A percentile compares a stretch with the other conserved stretches of the same genome.
Conservation (phyloP, 2,888 invertebrate species). For the Bombyx huttoni region DNA sequence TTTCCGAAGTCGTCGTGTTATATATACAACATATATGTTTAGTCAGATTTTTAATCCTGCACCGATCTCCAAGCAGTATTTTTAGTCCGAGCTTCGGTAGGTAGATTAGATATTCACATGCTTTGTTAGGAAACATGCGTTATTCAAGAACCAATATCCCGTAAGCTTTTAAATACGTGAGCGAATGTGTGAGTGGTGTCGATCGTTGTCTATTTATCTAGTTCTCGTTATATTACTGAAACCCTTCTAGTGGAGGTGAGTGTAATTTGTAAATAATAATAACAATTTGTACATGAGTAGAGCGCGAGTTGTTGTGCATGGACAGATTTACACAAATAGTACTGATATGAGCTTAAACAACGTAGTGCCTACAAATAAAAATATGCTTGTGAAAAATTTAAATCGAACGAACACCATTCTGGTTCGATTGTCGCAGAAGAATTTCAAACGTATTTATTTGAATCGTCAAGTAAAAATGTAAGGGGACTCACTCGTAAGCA, state of each 20-base stretch:
- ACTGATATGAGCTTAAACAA: slow-evolving; percentile 78
- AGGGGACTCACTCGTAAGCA: neutral
- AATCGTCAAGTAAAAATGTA: neutral
- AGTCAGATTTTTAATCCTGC: slow-evolving; percentile 5
- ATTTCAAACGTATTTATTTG: slow-evolving; percentile 20
- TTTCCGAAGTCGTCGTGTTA: neutral
- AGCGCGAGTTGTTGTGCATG: slow-evolving; percentile 57
- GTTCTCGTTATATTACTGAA: slow-evolving; percentile 10
- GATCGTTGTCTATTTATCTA: slow-evolving; percentile 14
- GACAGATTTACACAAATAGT: slow-evolving; percentile 64
- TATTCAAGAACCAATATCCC: slow-evolving; percentile 7
- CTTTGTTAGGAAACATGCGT: slow-evolving; percentile 3
- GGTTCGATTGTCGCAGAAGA: slow-evolving; percentile 24
- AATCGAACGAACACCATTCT: slow-evolving; percentile 31
- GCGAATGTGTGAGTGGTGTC: slow-evolving; percentile 9
- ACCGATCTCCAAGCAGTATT: slow-evolving; percentile 8
- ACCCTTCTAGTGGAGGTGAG: slow-evolving; percentile 26
- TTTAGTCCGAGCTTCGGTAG: neutral
- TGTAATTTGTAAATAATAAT: slow-evolving; percentile 49
- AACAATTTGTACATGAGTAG: slow-evolving; percentile 57
- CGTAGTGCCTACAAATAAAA: slow-evolving; percentile 75
- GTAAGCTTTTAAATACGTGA: slow-evolving; percentile 13
- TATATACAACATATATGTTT: neutral
- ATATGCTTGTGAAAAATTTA: slow-evolving; percentile 59
- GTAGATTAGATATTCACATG: slow-evolving; percentile 8